phyloP scores from a whole-genome alignment of 2,797 vertebrate species.

The Fundulus diaphanus region DNA sequence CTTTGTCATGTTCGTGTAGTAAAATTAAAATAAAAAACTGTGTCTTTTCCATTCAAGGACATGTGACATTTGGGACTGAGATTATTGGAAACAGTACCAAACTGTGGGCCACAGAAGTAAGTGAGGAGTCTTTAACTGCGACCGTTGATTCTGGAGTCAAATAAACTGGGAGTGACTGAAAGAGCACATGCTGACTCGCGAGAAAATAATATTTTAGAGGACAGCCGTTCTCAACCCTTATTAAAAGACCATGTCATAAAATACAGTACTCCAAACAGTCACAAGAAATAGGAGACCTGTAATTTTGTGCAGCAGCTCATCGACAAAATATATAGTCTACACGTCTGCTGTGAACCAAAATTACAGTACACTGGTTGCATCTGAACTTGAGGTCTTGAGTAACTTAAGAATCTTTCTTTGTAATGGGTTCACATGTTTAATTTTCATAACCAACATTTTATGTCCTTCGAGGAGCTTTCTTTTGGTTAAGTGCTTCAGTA shows the following conservation, averaged over 20 bases:
- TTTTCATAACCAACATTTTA: slow-evolving; percentile 55
- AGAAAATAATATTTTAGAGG: slow-evolving; percentile 64
- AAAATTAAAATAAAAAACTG: background rate
- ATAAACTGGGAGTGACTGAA: slow-evolving; percentile 33
- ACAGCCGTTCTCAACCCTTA: slow-evolving; percentile 55
- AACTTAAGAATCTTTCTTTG: slow-evolving; percentile 60
- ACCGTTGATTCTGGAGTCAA: slow-evolving; percentile 34
- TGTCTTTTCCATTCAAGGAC: slow-evolving; percentile 20
- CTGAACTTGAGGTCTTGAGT: slow-evolving; percentile 56
- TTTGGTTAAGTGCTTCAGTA: slow-evolving; percentile 26
- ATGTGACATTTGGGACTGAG: slow-evolving; percentile 18
- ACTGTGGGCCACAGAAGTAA: slow-evolving; percentile 37
- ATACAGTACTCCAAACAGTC: slow-evolving; percentile 63
- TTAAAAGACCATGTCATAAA: slow-evolving; percentile 64
- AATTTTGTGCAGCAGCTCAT: slow-evolving; percentile 74
- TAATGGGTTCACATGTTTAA: slow-evolving; percentile 52
- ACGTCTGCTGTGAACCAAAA: slow-evolving; percentile 74
- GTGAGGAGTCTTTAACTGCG: slow-evolving; percentile 29
- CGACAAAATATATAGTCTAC: slow-evolving; percentile 74
- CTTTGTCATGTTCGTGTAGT: slow-evolving; percentile 24
- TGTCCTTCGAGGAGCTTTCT: slow-evolving; percentile 44
- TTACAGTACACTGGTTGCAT: slow-evolving; percentile 63
- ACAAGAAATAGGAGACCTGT: slow-evolving; percentile 67
- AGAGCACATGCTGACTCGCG: slow-evolving; percentile 50
- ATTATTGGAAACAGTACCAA: slow-evolving; percentile 29